A percentile compares a stretch with the other conserved stretches of the same genome.
phyloP scores from a whole-genome alignment of 2,113 vertebrate species.

The Datnioides undecimradiatus region DNA sequence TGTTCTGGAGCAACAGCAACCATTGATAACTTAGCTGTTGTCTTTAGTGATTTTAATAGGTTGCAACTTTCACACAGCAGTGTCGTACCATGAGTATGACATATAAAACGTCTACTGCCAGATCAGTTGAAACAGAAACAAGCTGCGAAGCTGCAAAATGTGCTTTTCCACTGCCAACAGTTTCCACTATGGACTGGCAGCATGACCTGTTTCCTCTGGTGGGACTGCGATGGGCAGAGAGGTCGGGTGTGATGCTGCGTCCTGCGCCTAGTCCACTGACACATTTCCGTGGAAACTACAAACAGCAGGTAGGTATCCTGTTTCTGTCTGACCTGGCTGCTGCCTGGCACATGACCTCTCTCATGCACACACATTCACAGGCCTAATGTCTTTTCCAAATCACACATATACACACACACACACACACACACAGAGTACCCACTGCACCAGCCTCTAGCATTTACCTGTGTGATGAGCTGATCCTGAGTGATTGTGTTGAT shows the following conservation, averaged over 20 bases:
- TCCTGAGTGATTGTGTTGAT: constrained; percentile 89
- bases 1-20: neutral
- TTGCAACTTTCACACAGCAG: neutral
- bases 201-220: constrained; percentile 59
- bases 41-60: neutral
- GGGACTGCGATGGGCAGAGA: constrained; percentile 33
- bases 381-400: too few species aligned
- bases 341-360: constrained; percentile 72
- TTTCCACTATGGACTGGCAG: constrained; percentile 50
- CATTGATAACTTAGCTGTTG: neutral
- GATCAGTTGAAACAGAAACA: constrained; percentile 4
- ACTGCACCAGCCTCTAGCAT: neutral
- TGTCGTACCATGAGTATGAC: neutral
- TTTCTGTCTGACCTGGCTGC: constrained; percentile 66
- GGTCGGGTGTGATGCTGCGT: constrained; percentile 47
- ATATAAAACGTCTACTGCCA: neutral
- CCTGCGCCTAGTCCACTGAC: constrained; percentile 15
- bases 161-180: constrained; percentile 36
- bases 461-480: constrained; percentile 94
- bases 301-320: constrained; percentile 78
- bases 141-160: neutral
- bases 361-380: constrained; percentile 8
- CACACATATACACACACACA: neutral
- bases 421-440: neutral
- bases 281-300: constrained; percentile 76